Base-by-base conservation (phyloP, 2,888 invertebrate species). In the Clunio marinus region DNA sequence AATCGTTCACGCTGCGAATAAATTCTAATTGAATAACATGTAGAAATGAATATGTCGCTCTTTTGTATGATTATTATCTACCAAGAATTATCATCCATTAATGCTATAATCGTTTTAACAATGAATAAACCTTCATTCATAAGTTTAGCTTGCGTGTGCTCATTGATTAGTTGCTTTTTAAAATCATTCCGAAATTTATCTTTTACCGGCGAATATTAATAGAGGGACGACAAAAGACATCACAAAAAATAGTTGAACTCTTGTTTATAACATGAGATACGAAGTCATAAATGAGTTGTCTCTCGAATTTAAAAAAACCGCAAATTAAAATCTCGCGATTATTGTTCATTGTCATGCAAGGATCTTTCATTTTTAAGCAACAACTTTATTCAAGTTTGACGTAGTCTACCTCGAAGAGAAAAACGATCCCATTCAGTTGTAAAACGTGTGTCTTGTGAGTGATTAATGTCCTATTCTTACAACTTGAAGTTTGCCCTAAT, bases 341-440 rank as follows among this genome's bases (percentile, higher is more conserved):
- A 22, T 55, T 20, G 17, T 22, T 20, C 55, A 55, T 55, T 55
- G 55, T 55, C 55, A 55, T 55, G 55, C 24, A 55, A 24, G 4
- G 55, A 45, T 17, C 20, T 55, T 55, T 55, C 17, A 24, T 55
- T 7, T 55, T 17, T 8, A 7, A 32, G 45, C 5, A 15, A 15
- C 15, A 15, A 15, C 8, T n/a, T n/a, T n/a, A n/a, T n/a, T 45
- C 32, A n/a, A 4, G 15, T 45, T 15, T 7, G 5, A 15, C 45
- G 45, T 32, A 13, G 35, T 32, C 35, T 32, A 32, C 35, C 35
- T 32, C 35, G 51, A 51, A 22, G 22, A 22, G 51, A 8, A 22
- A 4, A 22, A 51, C 51, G 22, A 51, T 2, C 51, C 17, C 17
- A 51, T 51, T 51, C 22, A 51, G 17, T 51, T 51, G 51, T 4